Evolutionary conservation across 2,888 invertebrate species (phyloP), one percentile per base, ranked within the genome.

Genomic region (Meiosimyza platycephala): DNA sequence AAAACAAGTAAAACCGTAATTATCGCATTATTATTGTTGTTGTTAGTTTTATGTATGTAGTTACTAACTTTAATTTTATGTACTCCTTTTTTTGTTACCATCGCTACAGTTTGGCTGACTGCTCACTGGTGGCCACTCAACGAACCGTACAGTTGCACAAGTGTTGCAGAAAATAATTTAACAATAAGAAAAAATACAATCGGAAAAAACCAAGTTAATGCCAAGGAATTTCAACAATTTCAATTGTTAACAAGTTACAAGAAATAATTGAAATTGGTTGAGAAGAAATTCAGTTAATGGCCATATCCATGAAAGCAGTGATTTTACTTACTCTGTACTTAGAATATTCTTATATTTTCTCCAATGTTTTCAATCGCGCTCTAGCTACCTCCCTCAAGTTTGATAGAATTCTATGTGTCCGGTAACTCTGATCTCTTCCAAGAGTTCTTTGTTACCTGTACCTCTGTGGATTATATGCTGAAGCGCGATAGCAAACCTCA

Each of bases 1-100:
- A 64, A 18, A 50, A 66, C 65, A 68, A 74, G 54, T 74, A 72
- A 72, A 72, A 74, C 28, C 59, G 72, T 72, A 74, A 72, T 74
- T 74, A 74, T 74, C 72, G 64, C 64, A 69, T 69, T 68, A 40
- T 63, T 50, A 66, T 68, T 65, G 64, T 52, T 60, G 9, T 40
- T 40, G 9, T n/a, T n/a, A n/a, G n/a, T n/a, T n/a, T n/a, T 40
- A 40, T 6, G 1, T 40, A 40, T 40, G 40, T 40, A 40, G 16
- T 51, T 9, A 40, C 40, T 65, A 69, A 74, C 28, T 28, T 28
- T 28, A 28, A 28, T 28, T 74, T 74, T 72, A 68, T 57, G 68
- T 57, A 47, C 51, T 50, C 48, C 51, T 64, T 33, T 40, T 40
- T 40, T 28, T 18, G 59, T 33, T 12, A 50, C 51, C 13, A 18